Percentiles rank a stretch among this genome's conserved stretches.
Evolutionary conservation across 2,888 invertebrate species (phyloP).

Genomic region (Rotaria magnacalcarata): DNA sequence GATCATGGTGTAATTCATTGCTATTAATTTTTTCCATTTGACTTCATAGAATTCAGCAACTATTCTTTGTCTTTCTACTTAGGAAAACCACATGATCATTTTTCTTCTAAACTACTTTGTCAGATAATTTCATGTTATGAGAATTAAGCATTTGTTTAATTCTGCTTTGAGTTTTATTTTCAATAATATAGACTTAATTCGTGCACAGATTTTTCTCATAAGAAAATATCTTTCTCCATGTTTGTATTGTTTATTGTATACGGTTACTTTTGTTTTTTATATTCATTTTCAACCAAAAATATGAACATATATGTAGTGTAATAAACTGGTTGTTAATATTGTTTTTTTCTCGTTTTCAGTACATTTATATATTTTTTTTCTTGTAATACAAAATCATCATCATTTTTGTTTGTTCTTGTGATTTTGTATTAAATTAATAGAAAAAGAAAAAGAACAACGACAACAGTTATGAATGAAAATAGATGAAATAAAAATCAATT

Average conservation of each 20-base stretch:
- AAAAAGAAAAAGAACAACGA: neutral
- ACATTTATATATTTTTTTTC: neutral
- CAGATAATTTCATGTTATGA: neutral
- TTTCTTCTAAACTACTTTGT: neutral
- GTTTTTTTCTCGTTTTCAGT: neutral
- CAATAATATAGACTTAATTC: neutral
- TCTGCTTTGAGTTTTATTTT: neutral
- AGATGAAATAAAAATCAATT: neutral
- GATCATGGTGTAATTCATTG: constrained; percentile 28
- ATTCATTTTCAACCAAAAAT: neutral
- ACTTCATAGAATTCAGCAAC: too few species aligned
- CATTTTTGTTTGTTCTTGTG: neutral
- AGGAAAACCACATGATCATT: too few species aligned
- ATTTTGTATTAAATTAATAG: neutral
- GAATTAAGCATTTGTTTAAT: neutral
- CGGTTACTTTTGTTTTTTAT: neutral
- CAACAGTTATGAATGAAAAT: neutral
- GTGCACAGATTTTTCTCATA: neutral
- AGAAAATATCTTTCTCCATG: neutral
- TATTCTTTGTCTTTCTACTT: too few species aligned
- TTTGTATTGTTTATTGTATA: neutral
- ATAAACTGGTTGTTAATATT: neutral
- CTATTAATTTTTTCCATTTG: neutral
- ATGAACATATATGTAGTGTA: neutral
- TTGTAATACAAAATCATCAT: neutral